Percentiles rank a stretch among this genome's conserved stretches.
These are phyloP conservation scores for Alectura lathami DNA, from an alignment of 2,113 vertebrate genomes.

Conservation along the genomic window DNA sequence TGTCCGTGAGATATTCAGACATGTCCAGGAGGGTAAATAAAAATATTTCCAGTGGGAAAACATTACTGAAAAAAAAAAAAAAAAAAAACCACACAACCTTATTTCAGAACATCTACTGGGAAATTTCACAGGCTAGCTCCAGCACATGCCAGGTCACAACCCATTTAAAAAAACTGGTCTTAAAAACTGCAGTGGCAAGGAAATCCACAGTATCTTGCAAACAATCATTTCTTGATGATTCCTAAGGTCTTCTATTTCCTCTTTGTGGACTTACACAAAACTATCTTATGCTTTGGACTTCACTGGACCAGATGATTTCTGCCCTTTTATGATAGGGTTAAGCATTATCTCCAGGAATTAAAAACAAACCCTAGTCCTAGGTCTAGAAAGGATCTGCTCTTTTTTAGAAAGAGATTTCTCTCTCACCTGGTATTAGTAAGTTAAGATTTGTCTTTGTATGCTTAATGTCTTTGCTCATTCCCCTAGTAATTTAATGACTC, in stretches of 20 bases:
- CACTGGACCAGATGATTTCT: neutral
- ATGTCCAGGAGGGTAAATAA: neutral
- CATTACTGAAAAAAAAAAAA: neutral
- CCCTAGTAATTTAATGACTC: neutral
- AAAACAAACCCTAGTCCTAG: neutral
- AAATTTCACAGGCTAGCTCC: neutral
- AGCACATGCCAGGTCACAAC: neutral
- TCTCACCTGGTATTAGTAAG: neutral
- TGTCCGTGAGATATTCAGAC: neutral
- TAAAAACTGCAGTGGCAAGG: neutral
- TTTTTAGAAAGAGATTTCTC: neutral
- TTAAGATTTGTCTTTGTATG: neutral
- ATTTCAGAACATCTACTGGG: neutral
- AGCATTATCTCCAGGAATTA: neutral
- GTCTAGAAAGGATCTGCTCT: neutral
- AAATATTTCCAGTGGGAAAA: too few species aligned
- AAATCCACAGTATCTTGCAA: neutral
- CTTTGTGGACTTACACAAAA: neutral
- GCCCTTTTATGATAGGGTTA: neutral
- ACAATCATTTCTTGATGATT: neutral
- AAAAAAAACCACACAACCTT: neutral
- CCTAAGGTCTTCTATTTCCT: neutral
- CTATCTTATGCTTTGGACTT: neutral
- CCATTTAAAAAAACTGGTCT: neutral
- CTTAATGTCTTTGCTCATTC: neutral